A percentile compares a stretch with the other conserved stretches of the same genome.
phyloP scores from a whole-genome alignment of 2,888 invertebrate genomes.

The Erpobdella octoculata region DNA sequence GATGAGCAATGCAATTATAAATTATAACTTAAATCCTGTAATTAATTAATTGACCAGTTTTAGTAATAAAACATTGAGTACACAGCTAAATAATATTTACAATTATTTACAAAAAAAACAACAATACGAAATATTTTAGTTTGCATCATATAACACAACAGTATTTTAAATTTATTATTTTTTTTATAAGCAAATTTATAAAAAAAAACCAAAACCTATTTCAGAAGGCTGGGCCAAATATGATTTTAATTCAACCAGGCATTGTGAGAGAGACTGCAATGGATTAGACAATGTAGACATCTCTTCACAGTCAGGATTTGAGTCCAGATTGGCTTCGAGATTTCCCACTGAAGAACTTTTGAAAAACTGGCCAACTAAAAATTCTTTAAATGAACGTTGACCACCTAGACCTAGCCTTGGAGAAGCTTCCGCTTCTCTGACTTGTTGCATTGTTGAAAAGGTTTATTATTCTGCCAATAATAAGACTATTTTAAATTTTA shows the following conservation, averaged over 20 bases:
- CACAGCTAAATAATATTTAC: no score
- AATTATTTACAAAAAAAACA: not conserved
- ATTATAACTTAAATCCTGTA: no score
- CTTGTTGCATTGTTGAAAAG: not conserved
- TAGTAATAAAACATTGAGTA: not conserved
- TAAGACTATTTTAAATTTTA: not conserved
- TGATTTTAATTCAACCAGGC: not conserved
- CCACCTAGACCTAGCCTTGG: not conserved
- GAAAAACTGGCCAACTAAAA: not conserved
- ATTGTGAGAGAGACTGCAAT: not conserved
- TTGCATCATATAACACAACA: not conserved
- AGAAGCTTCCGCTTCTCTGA: not conserved
- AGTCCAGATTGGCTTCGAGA: not conserved
- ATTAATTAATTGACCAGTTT: no score
- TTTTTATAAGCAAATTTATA: not conserved
- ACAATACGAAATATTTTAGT: not conserved
- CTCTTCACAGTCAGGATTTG: not conserved
- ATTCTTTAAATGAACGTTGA: not conserved
- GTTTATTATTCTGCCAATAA: not conserved
- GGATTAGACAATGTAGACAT: not conserved
- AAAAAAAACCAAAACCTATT: not conserved
- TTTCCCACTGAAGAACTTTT: constrained; percentile 7
- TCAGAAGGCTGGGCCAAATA: not conserved
- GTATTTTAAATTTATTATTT: not conserved
- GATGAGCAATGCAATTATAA: no score